phyloP scores from a whole-genome alignment of 1,140 invertebrate species.

The Heliconius hewitsoni region DNA sequence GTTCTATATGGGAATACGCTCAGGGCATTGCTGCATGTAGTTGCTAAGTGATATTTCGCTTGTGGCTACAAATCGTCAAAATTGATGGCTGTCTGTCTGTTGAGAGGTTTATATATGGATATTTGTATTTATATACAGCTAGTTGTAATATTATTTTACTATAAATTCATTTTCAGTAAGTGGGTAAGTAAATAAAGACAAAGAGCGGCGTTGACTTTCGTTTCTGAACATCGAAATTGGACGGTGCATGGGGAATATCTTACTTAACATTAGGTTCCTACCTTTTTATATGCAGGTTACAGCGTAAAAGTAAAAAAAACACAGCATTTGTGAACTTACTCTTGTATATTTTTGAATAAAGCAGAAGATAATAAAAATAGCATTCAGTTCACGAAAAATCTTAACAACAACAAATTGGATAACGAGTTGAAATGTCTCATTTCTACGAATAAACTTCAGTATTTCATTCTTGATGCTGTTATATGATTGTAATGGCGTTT shows the following conservation, averaged over 20 bases:
- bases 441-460: constrained; percentile 1
- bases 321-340: too few species aligned
- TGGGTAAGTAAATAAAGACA: too few species aligned
- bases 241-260: too few species aligned
- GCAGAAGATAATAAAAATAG: not conserved
- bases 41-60: constrained; percentile 1
- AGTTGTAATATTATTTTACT: not conserved
- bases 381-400: not conserved
- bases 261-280: not conserved
- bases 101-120: not conserved
- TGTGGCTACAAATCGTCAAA: not conserved
- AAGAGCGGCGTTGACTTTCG: too few species aligned
- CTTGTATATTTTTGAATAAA: too few species aligned
- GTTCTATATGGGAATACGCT: not conserved
- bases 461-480: not conserved
- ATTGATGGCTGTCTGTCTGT: not conserved
- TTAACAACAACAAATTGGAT: constrained; percentile 9
- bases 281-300: too few species aligned
- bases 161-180: not conserved
- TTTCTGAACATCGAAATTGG: too few species aligned
- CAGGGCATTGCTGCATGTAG: not conserved
- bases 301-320: too few species aligned
- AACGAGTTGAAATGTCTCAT: not conserved
- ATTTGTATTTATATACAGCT: not conserved
- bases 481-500: constrained; percentile 10